Conservation (phyloP, 2,113 vertebrate genomes). For the Arizona elegans region DNA sequence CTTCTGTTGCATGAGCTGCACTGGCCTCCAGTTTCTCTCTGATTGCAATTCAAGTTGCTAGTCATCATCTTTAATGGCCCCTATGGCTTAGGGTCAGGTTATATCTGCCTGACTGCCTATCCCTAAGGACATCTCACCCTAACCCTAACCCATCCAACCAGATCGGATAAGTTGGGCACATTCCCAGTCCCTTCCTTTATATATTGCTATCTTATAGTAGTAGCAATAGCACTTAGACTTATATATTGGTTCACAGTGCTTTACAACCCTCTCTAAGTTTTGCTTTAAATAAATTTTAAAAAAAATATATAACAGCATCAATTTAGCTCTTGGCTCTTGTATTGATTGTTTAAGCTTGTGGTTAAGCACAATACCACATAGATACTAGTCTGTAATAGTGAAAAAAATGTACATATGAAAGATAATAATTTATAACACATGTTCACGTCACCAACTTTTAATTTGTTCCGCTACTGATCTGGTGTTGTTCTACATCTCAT, state of each 20-base stretch:
- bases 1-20: background rate
- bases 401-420: constrained; percentile 41
- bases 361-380: constrained; percentile 37
- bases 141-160: background rate
- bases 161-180: background rate
- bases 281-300: background rate
- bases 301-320: background rate
- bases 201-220: background rate
- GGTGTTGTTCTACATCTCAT: constrained; percentile 23
- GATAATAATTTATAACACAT: constrained; percentile 56
- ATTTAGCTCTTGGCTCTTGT: background rate
- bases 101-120: background rate
- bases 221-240: no score
- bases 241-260: no score
- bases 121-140: background rate
- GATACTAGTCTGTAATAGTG: constrained; percentile 41
- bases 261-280: no score
- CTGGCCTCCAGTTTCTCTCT: background rate
- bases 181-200: background rate
- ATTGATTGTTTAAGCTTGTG: constrained; percentile 34
- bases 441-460: constrained; percentile 56
- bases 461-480: constrained; percentile 55
- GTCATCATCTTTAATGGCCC: background rate
- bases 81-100: background rate
- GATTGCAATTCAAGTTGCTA: background rate